Base-by-base conservation (phyloP, 2,113 vertebrate species). In the Stigmatopora nigra region DNA sequence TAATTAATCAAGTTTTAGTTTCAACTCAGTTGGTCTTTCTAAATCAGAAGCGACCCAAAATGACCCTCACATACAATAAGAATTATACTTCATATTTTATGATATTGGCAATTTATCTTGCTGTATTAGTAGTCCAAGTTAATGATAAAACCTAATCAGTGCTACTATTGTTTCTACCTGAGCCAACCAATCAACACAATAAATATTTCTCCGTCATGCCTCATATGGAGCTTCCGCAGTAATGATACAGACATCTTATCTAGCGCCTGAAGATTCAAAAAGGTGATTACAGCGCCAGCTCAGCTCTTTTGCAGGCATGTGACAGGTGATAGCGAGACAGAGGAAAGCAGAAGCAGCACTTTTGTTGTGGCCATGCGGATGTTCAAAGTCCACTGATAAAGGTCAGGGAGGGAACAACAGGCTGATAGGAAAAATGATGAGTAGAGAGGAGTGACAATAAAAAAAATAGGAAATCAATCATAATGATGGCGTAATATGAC, bases 381-480 rank as follows among this genome's bases (percentile, higher is more conserved):
- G 85, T 67, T 66, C 61, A 81, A 86, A 88, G 87, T 81, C 55
- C 76, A 69, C 65, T 44, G 75, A 84, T 83, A 83, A 77, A 73
- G 47, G 9, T 0, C 51, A 52, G 31, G 35, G 53, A 66, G 51
- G 48, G 44, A 49, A 51, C 35, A 36, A 49, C n/a, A 9, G 36
- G 45, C 74, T 73, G 86, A 85, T 80, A 85, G 78, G 47, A 49
- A 71, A 78, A 80, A 68, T 76, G 78, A 82, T 76, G 76, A 25
- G 49, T 31, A 55, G 46, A 74, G 77, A 69, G 9, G 17, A 45
- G 10, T 13, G 67, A 69, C 25, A 5, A 65, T 59, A 61, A 78
- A 48, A 72, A 61, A 3, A 38, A 22, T 51, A 41, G 20, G 5
- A 67, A 57, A 55, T 38, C 9, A 36, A 22, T 56, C 41, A 67